A percentile compares a stretch with the other conserved stretches of the same genome.
Evolutionary conservation across 2,113 vertebrate species (phyloP).

Genomic region (Mirza zaza): DNA sequence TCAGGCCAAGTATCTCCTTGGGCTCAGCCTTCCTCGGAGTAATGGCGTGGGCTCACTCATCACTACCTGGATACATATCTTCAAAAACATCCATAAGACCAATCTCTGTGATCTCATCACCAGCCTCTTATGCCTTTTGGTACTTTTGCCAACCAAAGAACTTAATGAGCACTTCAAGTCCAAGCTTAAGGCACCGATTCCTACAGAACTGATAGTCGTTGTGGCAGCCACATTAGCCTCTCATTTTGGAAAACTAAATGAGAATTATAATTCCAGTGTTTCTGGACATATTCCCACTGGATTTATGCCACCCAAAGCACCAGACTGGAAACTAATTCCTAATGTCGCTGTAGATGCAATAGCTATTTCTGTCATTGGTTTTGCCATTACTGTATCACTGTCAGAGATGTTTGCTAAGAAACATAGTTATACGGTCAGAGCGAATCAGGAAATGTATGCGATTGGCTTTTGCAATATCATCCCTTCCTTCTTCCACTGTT

Average conservation of each 20-base stretch:
- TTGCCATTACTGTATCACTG: conserved; percentile 96
- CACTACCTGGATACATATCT: conserved; percentile 90
- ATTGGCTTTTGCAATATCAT: conserved; percentile 99
- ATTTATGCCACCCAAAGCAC: conserved; percentile 91
- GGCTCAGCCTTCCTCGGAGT: conserved; percentile 90
- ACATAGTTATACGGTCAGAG: conserved; percentile 92
- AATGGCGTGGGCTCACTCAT: conserved; percentile 90
- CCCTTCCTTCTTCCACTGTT: conserved; percentile 96
- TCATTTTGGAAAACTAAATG: conserved; percentile 92
- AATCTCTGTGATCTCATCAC: conserved; percentile 96
- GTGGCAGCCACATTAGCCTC: conserved; percentile 93
- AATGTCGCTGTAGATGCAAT: conserved; percentile 93
- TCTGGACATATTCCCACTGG: conserved; percentile 94
- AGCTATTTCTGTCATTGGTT: conserved; percentile 95
- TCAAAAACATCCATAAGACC: conserved; percentile 89
- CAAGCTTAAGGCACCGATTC: conserved; percentile 94
- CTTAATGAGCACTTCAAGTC: conserved; percentile 93
- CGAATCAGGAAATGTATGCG: conserved; percentile 99
- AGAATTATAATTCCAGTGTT: conserved; percentile 87
- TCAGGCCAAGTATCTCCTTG: conserved; percentile 95
- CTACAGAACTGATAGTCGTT: conserved; percentile 92
- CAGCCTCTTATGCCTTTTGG: conserved; percentile 91
- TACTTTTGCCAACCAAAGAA: conserved; percentile 95
- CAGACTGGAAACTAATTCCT: conserved; percentile 92
- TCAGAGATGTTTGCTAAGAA: conserved; percentile 99